Base-by-base conservation (phyloP, 1,140 invertebrate species). In the Neuroterus valhalla region DNA sequence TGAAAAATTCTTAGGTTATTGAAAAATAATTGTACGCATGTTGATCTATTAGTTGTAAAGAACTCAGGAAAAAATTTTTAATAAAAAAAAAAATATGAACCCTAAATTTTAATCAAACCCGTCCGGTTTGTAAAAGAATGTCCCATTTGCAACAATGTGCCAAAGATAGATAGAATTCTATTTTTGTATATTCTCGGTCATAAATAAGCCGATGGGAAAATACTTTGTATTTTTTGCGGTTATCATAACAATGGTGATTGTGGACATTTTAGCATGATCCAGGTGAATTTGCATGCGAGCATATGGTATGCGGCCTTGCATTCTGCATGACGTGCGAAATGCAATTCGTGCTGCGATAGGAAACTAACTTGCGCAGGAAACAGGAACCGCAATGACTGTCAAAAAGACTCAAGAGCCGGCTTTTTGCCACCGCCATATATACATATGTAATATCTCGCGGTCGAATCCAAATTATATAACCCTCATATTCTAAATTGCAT, bases 221-320 rank as follows among this genome's bases (percentile, higher is more conserved):
- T 38, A 31, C 23, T 38, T 38, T 62, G 15, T 31, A 38, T n/a
- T 26, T 62, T 62, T 62, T 62, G 26, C 8, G 55, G 26, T 62
- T 62, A 2, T 14, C 14, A n/a, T 38, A 62, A 62, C 31, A 62
- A 62, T 4, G 4, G 55, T 0, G 55, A 26, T 31, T 14, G 26
- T 5, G 23, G 12, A 15, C 12, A 2, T 31, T 62, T 62, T n/a
- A 31, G n/a, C 0, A 14, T 62, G 55, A 62, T 62, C 55, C 55
- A 62, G 55, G 55, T 62, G 55, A 62, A 84, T 83, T 82, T 84
- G 77, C 83, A 84, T 84, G 70, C 48, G 23, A 76, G 74, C 82
- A 82, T 77, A 79, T 81, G 82, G 81, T 71, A 70, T 78, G 74
- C 82, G 78, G 70, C 66, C 44, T 68, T 46, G 75, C 55, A 73